Evolutionary conservation across 1,140 invertebrate species (phyloP).

Genomic region (Oryctes rhinoceros): DNA sequence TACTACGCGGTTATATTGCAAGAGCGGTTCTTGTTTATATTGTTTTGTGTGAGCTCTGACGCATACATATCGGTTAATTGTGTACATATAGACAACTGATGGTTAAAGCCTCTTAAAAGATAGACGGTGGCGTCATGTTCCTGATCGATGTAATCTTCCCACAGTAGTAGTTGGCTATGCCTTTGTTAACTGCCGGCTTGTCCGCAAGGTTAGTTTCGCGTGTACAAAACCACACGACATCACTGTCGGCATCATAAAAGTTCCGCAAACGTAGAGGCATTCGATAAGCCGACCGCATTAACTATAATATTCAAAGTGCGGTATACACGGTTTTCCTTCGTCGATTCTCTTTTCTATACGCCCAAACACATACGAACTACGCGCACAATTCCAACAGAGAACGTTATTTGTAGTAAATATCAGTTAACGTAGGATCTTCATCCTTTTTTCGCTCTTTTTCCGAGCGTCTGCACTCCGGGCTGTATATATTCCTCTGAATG

Average conservation of each 20-base stretch:
- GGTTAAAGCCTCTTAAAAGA: background rate
- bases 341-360: background rate
- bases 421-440: constrained; percentile 23
- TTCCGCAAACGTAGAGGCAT: constrained; percentile 30
- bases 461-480: background rate
- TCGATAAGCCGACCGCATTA: constrained; percentile 42
- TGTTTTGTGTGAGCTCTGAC: too few species aligned
- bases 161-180: background rate
- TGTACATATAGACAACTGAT: too few species aligned
- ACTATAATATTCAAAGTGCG: constrained; percentile 41
- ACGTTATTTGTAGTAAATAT: constrained; percentile 41
- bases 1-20: too few species aligned
- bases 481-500: background rate
- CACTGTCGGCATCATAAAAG: background rate
- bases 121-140: constrained; percentile 32
- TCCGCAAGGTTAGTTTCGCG: background rate
- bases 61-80: too few species aligned
- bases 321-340: too few species aligned
- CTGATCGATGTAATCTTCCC: constrained; percentile 39
- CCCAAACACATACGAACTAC: background rate
- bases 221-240: background rate
- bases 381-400: background rate
- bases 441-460: background rate
- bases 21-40: too few species aligned
- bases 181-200: background rate